Conservation (phyloP, 2,797 vertebrate species). For the Sebastes hubbsi region DNA sequence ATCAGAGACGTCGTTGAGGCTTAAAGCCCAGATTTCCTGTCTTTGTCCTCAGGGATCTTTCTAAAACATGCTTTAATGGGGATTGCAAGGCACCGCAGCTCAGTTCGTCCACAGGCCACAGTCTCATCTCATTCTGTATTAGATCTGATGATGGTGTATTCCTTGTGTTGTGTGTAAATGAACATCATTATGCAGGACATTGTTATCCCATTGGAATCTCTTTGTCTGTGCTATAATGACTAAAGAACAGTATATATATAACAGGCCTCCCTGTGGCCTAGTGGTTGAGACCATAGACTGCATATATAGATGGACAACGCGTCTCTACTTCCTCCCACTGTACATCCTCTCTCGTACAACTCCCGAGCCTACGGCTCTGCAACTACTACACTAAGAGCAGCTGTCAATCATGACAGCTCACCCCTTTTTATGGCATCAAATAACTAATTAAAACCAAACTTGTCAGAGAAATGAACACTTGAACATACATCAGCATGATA, state of each 20-base stretch:
- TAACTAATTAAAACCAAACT: too few relatives aligned
- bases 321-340: too few relatives aligned
- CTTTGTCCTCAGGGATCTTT: slow-evolving; percentile 23
- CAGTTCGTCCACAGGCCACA: neutral
- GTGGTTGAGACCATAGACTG: neutral
- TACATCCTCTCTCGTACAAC: too few relatives aligned
- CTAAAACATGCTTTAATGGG: slow-evolving; percentile 11
- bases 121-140: neutral
- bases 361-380: too few relatives aligned
- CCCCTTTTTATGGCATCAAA: too few relatives aligned
- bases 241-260: neutral
- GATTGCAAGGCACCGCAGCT: neutral
- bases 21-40: slow-evolving; percentile 2
- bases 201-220: neutral
- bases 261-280: neutral
- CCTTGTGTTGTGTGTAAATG: neutral
- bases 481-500: rapidly evolving
- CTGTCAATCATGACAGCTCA: too few relatives aligned
- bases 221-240: neutral
- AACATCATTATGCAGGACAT: neutral
- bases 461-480: too few relatives aligned
- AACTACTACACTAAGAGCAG: too few relatives aligned
- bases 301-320: too few relatives aligned
- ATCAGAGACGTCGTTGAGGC: slow-evolving; percentile 33
- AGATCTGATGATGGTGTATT: neutral